A percentile compares a stretch with the other conserved stretches of the same genome.
These are phyloP conservation scores for Gopherus flavomarginatus DNA, from an alignment of 2,113 vertebrate species.

Conservation along the genomic window DNA sequence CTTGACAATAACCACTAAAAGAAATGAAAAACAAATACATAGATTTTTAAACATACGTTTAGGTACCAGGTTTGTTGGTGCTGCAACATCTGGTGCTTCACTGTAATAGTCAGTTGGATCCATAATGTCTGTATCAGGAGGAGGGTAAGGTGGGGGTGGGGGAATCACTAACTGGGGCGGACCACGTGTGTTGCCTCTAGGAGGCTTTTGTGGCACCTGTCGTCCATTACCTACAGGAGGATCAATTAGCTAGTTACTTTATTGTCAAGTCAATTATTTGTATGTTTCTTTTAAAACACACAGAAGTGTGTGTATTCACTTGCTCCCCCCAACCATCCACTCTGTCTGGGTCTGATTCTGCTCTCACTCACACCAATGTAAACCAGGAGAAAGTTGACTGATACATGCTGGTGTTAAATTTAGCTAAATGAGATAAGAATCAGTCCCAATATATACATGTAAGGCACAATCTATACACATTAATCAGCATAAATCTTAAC, in stretches of 20 bases:
- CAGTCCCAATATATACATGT: rapidly evolving
- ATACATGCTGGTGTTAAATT: not conserved
- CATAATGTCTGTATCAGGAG: constrained; percentile 75
- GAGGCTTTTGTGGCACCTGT: constrained; percentile 85
- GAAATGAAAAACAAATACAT: constrained; percentile 37
- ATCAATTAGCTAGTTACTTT: constrained; percentile 76
- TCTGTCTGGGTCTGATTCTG: not conserved
- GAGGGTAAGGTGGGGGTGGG: constrained; percentile 84
- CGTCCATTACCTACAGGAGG: constrained; percentile 83
- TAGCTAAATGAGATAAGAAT: not conserved
- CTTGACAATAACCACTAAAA: not conserved
- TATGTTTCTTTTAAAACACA: not conserved
- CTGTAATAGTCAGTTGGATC: constrained; percentile 69
- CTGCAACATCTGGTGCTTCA: constrained; percentile 74
- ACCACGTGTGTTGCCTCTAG: constrained; percentile 76
- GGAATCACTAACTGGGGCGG: constrained; percentile 82
- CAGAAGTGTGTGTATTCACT: not conserved
- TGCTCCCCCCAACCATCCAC: not conserved
- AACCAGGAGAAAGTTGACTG: not conserved
- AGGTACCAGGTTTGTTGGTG: constrained; percentile 74
- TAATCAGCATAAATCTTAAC: not conserved
- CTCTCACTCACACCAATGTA: not conserved
- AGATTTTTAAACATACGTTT: constrained; percentile 81
- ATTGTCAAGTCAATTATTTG: not conserved
- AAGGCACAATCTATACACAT: not conserved